phyloP scores from a whole-genome alignment of 2,113 vertebrate species.

The Spheniscus mendiculus region DNA sequence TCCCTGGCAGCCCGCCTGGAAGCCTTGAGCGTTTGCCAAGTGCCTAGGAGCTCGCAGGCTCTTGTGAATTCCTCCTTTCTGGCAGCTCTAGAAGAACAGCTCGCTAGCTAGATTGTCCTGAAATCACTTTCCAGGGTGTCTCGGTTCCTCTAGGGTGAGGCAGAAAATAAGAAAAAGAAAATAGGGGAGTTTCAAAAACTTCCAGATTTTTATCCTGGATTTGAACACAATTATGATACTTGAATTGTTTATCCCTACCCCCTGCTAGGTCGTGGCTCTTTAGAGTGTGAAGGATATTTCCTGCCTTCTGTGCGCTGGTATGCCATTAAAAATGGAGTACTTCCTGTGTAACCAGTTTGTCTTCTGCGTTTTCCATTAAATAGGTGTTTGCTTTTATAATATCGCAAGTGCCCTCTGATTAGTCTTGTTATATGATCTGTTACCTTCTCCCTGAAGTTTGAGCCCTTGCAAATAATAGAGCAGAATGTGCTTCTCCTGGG shows the following conservation, averaged over 20 bases:
- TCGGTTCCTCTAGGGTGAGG: not conserved
- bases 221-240: not conserved
- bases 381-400: not conserved
- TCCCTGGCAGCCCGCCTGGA: slow-evolving; percentile 15
- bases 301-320: not conserved
- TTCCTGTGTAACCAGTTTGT: slow-evolving; percentile 6
- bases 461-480: not conserved
- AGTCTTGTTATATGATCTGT: not conserved
- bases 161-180: not conserved
- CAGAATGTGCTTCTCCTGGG: not conserved
- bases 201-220: not conserved
- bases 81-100: not conserved
- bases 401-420: not conserved
- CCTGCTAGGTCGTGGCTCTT: not conserved
- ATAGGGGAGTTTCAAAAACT: not conserved
- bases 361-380: not conserved
- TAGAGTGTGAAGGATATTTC: not conserved
- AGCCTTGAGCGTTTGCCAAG: not conserved
- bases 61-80: not conserved
- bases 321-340: not conserved
- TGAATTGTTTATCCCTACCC: not conserved
- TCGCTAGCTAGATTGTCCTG: not conserved
- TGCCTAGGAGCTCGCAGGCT: not conserved
- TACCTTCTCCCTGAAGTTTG: not conserved
- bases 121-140: not conserved